A percentile compares a stretch with the other conserved stretches of the same genome.
Conservation (phyloP, 2,113 vertebrate genomes). For the Alethe diademata region DNA sequence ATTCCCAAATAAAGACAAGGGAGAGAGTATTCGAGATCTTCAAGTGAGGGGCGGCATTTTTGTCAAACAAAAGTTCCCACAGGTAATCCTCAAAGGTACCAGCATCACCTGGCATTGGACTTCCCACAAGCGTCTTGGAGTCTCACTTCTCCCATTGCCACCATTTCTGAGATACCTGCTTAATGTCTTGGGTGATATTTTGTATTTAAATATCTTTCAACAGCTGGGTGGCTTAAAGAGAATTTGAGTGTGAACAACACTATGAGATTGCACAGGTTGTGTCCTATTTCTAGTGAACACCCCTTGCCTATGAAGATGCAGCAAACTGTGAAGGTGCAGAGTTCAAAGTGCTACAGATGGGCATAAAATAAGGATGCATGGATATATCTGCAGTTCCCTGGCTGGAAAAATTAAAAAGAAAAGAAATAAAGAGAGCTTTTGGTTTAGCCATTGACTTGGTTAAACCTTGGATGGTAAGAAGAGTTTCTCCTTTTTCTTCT, state of each 20-base stretch:
- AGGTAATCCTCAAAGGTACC: not conserved
- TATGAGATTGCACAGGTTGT: not conserved
- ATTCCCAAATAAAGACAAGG: not conserved
- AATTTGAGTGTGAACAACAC: not conserved
- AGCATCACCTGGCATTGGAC: not conserved
- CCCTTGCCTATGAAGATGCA: not conserved
- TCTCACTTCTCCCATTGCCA: not conserved
- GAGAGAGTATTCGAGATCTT: not conserved
- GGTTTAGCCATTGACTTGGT: not conserved
- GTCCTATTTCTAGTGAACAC: not conserved
- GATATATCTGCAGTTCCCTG: not conserved
- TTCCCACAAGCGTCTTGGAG: not conserved
- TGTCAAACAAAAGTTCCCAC: not conserved
- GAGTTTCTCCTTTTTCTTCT: not conserved
- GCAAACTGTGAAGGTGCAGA: not conserved
- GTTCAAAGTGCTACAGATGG: not conserved
- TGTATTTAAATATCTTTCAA: not conserved
- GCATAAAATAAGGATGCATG: not conserved
- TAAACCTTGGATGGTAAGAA: not conserved
- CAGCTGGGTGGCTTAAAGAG: not conserved
- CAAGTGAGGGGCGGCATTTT: not conserved
- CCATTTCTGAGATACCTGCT: not conserved
- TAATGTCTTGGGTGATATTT: not conserved
- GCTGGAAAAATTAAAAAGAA: rapidly evolving
- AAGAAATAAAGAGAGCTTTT: not conserved